phyloP scores from a whole-genome alignment of 2,888 invertebrate genomes.

The Charanyca ferruginea region DNA sequence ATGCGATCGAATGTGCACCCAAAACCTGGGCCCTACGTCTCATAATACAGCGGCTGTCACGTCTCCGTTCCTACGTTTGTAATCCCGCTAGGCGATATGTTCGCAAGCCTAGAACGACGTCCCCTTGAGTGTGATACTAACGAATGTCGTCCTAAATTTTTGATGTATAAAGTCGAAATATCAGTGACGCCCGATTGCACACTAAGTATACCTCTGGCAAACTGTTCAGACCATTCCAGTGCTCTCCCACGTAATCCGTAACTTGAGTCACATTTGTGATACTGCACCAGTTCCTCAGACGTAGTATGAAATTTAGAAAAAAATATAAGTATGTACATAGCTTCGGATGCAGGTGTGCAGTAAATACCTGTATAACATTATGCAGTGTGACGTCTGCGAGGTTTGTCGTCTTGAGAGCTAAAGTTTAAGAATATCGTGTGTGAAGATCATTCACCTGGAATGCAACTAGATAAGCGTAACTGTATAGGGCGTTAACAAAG shows the following conservation, averaged over 20 bases:
- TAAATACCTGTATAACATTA: conserved; percentile 46
- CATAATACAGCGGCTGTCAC: conserved; percentile 75
- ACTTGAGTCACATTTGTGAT: conserved; percentile 78
- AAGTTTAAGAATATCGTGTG: conserved; percentile 72
- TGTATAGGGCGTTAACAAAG: conserved; percentile 81
- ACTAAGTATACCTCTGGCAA: conserved; percentile 78
- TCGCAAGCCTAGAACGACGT: conserved; percentile 86
- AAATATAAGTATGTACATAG: conserved; percentile 54
- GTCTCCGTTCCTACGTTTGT: conserved; percentile 72
- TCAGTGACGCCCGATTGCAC: conserved; percentile 76
- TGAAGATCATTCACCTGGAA: conserved; percentile 83
- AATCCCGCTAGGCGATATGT: conserved; percentile 70
- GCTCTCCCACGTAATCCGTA: conserved; percentile 84
- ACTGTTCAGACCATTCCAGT: conserved; percentile 77
- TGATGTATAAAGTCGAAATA: conserved; percentile 87
- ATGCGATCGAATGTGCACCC: conserved; percentile 82
- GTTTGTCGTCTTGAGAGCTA: conserved; percentile 47
- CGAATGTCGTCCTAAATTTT: conserved; percentile 89
- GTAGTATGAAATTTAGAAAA: conserved; percentile 61
- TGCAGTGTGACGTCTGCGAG: conserved; percentile 43
- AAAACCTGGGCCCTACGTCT: conserved; percentile 78
- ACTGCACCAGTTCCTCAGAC: conserved; percentile 66
- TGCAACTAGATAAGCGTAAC: conserved; percentile 81
- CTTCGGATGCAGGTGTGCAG: conserved; percentile 27
- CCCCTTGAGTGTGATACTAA: conserved; percentile 85